Conservation (phyloP, 35 echinoderm and acorn worm genomes). For the Nesometra sesokonis region DNA sequence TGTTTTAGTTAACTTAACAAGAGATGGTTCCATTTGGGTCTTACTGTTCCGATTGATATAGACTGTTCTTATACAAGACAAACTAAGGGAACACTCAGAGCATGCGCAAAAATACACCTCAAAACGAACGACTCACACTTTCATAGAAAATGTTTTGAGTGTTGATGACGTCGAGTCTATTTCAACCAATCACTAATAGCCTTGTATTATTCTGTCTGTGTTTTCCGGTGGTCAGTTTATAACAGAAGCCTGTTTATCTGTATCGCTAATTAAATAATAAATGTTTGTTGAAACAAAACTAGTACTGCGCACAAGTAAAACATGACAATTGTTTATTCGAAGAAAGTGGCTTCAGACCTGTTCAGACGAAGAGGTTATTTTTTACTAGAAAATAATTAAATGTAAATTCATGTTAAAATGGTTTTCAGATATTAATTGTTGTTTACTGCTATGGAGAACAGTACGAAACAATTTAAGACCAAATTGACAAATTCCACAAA, state of each 20-base stretch:
- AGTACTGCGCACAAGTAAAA: background rate
- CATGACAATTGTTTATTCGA: background rate
- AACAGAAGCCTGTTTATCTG: background rate
- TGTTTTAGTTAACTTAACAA: background rate
- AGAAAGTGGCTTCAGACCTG: too few relatives aligned
- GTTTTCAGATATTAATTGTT: too few relatives aligned
- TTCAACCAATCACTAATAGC: background rate
- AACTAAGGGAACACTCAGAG: background rate
- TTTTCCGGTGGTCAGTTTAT: background rate
- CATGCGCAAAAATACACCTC: background rate
- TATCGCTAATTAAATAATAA: background rate
- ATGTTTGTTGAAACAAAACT: background rate
- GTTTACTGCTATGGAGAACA: too few relatives aligned
- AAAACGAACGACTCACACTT: background rate
- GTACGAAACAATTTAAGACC: too few relatives aligned
- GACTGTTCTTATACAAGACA: background rate
- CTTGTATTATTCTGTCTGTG: background rate
- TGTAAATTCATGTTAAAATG: too few relatives aligned
- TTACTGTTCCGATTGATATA: background rate
- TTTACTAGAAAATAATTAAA: too few relatives aligned
- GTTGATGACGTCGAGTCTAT: background rate
- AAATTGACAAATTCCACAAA: too few relatives aligned
- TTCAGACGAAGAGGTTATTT: too few relatives aligned
- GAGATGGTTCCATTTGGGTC: background rate
- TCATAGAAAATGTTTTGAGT: background rate